Percentiles rank a stretch among this genome's conserved stretches.
These are phyloP conservation scores for Pachyuromys duprasi DNA, from an alignment of 2,797 vertebrate species.

Conservation along the genomic window DNA sequence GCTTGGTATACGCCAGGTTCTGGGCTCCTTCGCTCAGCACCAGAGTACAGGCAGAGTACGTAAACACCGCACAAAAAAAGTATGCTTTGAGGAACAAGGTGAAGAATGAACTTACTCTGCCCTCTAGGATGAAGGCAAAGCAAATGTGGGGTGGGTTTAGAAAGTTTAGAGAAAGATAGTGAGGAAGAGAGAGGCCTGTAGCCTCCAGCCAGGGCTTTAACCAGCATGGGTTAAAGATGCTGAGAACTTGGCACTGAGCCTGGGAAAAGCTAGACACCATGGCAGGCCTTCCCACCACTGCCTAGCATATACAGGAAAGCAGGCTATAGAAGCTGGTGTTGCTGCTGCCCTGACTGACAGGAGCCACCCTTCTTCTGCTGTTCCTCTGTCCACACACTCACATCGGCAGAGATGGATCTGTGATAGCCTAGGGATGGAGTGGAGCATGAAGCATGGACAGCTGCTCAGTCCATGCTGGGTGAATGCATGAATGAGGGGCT, in stretches of 20 bases:
- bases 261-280: background rate
- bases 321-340: background rate
- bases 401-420: background rate
- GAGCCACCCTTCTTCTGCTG: background rate
- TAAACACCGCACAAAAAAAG: too few species aligned
- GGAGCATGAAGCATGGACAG: rapidly evolving
- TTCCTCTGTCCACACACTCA: background rate
- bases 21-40: background rate
- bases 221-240: background rate
- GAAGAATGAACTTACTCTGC: background rate
- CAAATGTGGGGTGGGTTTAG: background rate
- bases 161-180: background rate
- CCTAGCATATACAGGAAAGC: background rate
- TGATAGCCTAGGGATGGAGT: background rate
- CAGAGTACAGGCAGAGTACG: background rate
- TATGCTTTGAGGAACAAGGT: background rate
- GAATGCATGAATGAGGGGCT: background rate
- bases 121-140: background rate
- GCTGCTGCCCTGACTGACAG: background rate
- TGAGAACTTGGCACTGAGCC: background rate
- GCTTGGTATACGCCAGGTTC: too few species aligned
- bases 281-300: background rate
- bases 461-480: background rate
- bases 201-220: background rate
- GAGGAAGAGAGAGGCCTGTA: background rate